A percentile compares a stretch with the other conserved stretches of the same genome.
Evolutionary conservation across 1,140 invertebrate genomes (phyloP).

Genomic region (Drosophila sucinea): DNA sequence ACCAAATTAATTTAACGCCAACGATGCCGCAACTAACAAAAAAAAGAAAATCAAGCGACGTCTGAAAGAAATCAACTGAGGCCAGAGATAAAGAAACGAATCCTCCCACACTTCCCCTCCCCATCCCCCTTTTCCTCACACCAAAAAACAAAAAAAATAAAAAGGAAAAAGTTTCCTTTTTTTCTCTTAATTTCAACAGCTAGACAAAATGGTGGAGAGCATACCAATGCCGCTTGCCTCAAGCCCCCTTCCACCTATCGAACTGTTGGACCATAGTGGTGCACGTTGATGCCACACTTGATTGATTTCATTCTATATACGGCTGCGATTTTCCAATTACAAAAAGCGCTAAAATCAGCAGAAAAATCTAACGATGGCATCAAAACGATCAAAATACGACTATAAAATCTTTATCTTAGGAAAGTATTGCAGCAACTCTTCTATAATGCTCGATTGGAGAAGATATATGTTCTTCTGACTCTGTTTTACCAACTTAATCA

Average conservation of each 20-base stretch:
- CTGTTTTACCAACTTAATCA: too few species aligned
- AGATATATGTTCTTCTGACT: too few species aligned
- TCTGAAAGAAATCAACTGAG: constrained; percentile 58
- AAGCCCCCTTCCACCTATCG: constrained; percentile 32
- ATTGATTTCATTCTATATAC: constrained; percentile 82
- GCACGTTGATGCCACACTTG: constrained; percentile 72
- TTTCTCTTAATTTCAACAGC: constrained; percentile 57
- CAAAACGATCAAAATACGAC: background rate
- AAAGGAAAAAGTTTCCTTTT: constrained; percentile 47
- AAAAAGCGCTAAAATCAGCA: constrained; percentile 79
- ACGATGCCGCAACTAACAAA: constrained; percentile 41
- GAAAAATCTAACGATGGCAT: constrained; percentile 53
- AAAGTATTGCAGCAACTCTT: too few species aligned
- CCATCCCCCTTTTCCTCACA: too few species aligned
- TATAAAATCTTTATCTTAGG: background rate
- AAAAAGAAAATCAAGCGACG: constrained; percentile 26
- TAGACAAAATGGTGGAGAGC: constrained; percentile 45
- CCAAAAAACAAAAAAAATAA: constrained; percentile 19
- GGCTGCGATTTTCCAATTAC: constrained; percentile 74
- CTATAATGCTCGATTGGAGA: too few species aligned
- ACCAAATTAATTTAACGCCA: constrained; percentile 74
- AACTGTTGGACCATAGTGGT: constrained; percentile 55
- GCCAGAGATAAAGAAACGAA: constrained; percentile 61
- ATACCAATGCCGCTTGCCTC: constrained; percentile 50
- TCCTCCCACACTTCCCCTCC: too few species aligned